phyloP scores from a whole-genome alignment of 2,113 vertebrate genomes.

The Choloepus hoffmanni region DNA sequence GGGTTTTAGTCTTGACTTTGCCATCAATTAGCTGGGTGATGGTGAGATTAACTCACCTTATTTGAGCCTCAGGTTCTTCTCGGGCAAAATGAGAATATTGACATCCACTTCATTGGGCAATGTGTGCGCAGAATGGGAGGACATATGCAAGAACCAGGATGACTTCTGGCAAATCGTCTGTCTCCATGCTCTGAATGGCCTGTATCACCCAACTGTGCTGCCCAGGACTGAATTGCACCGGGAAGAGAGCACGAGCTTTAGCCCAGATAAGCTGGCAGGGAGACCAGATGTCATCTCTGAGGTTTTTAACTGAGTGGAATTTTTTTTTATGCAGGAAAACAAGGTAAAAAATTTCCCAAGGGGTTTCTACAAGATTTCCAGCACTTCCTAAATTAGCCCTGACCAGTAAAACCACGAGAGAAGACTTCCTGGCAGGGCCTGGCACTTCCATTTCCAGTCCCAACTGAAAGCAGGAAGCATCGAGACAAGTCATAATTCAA shows the following conservation, averaged over 20 bases:
- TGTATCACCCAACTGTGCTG: accelerated
- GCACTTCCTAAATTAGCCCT: constrained; percentile 82
- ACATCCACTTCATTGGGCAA: accelerated
- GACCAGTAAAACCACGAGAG: constrained; percentile 78
- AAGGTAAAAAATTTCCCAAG: constrained; percentile 81
- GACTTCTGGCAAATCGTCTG: neutral
- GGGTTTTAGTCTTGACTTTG: neutral
- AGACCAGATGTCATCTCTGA: constrained; percentile 58
- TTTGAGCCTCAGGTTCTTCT: neutral
- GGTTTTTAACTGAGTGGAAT: constrained; percentile 61
- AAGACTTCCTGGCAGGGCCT: constrained; percentile 77
- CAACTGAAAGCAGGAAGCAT: constrained; percentile 81
- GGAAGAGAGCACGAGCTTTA: neutral
- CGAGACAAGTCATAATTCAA: constrained; percentile 77
- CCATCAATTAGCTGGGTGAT: accelerated
- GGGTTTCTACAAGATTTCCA: constrained; percentile 82
- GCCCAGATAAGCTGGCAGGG: neutral
- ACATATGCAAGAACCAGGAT: accelerated
- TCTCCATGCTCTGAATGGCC: accelerated
- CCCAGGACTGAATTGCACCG: accelerated
- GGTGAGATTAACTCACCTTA: neutral
- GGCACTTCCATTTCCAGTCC: constrained; percentile 77
- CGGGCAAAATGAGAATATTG: neutral
- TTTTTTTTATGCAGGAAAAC: constrained; percentile 64
- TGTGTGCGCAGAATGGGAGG: accelerated